Evolutionary conservation across 2,113 vertebrate genomes (phyloP).

Genomic region (Tringa solitaria): DNA sequence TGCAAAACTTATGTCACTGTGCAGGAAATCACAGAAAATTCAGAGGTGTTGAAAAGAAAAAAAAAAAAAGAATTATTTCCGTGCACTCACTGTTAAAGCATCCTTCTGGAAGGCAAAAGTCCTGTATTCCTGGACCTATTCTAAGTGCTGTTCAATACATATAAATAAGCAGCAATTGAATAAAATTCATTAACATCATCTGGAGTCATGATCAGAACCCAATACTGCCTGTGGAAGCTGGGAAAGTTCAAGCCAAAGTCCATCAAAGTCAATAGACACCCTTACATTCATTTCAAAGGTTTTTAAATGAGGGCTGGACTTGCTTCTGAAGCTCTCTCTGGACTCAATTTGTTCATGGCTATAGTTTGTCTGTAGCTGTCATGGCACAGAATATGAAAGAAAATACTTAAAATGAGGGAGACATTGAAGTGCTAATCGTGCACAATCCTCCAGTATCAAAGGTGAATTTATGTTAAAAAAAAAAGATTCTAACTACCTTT

Average conservation of each 20-base stretch:
- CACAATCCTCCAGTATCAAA: background rate
- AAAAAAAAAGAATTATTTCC: background rate
- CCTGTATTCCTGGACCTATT: background rate
- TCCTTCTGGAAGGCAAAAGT: background rate
- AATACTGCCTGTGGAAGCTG: background rate
- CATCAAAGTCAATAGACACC: background rate
- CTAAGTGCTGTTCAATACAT: background rate
- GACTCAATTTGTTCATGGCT: background rate
- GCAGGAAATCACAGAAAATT: background rate
- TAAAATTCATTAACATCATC: background rate
- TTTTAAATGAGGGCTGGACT: background rate
- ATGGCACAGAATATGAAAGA: background rate
- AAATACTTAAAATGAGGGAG: constrained; percentile 7
- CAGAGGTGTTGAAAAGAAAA: background rate
- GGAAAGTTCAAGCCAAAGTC: constrained; percentile 7
- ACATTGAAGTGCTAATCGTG: background rate
- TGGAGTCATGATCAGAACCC: background rate
- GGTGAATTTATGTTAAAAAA: constrained; percentile 20
- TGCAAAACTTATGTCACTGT: background rate
- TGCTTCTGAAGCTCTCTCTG: background rate
- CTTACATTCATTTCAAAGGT: background rate
- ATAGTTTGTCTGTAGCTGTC: background rate
- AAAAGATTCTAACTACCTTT: background rate
- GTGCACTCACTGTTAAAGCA: background rate
- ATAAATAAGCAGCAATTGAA: background rate